Evolutionary conservation across 2,797 vertebrate genomes (phyloP).

Genomic region (Leptoclinus maculatus): DNA sequence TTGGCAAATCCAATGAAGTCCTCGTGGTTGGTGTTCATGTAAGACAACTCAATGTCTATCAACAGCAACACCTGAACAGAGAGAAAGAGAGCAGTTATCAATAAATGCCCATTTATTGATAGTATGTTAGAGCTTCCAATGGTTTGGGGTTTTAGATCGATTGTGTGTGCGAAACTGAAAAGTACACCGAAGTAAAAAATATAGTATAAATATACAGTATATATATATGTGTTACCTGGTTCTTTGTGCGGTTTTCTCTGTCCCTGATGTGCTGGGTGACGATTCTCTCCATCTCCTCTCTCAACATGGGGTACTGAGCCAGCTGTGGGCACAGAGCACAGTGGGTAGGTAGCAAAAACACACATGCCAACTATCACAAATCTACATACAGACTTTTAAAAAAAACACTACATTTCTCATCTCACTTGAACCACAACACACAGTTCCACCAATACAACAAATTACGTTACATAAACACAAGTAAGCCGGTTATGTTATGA

Average conservation of each 20-base stretch:
- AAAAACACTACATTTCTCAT: conserved; percentile 25
- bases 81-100: background rate
- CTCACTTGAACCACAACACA: conserved; percentile 64
- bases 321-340: conserved; percentile 86
- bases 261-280: conserved; percentile 98
- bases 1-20: conserved; percentile 99
- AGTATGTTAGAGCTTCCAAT: background rate
- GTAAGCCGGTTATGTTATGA: conserved; percentile 45
- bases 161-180: background rate
- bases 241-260: conserved; percentile 93
- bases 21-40: conserved; percentile 99
- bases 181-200: background rate
- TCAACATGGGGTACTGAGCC: conserved; percentile 95
- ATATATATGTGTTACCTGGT: conserved; percentile 85
- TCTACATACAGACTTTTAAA: conserved; percentile 29
- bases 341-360: conserved; percentile 64
- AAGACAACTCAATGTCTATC: conserved; percentile 97
- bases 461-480: conserved; percentile 50
- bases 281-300: conserved; percentile 98
- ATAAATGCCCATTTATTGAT: background rate
- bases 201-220: background rate
- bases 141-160: background rate
- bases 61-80: conserved; percentile 91
- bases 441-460: conserved; percentile 58
- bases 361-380: conserved; percentile 21